Conservation (phyloP, 1,140 invertebrate species). For the Aleiodes sp. region DNA sequence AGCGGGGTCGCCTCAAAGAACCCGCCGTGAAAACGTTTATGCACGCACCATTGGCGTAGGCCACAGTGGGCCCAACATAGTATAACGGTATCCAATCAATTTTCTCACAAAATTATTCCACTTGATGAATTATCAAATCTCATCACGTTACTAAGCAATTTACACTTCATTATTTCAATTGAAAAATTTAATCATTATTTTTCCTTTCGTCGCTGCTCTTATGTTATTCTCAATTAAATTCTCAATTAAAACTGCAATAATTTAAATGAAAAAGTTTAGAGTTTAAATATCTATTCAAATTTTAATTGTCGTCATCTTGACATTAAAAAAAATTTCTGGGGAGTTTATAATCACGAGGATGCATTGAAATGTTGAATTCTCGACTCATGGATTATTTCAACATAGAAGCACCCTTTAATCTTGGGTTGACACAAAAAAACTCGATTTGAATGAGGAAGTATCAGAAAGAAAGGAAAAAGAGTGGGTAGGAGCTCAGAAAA, state of each 20-base stretch:
- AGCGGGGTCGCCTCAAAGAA: conserved; percentile 52
- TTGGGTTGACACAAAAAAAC: not conserved
- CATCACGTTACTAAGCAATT: no score
- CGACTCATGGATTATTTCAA: not conserved
- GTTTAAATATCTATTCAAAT: not conserved
- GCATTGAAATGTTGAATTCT: not conserved
- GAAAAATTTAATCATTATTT: no score
- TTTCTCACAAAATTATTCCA: not conserved
- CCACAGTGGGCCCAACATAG: conserved; percentile 33
- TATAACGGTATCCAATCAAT: conserved; percentile 29
- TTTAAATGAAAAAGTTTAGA: not conserved
- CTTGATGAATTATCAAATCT: not conserved
- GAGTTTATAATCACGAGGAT: not conserved
- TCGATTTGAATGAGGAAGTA: not conserved
- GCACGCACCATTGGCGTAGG: conserved; percentile 53
- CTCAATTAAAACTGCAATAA: not conserved
- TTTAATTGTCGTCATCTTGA: not conserved
- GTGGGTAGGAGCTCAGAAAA: not conserved
- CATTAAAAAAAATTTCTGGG: not conserved
- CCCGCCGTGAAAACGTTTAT: conserved; percentile 60
- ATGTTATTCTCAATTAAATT: no score
- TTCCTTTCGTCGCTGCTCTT: no score
- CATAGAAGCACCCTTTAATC: not conserved
- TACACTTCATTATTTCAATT: no score
- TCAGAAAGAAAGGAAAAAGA: not conserved